A percentile compares a stretch with the other conserved stretches of the same genome.
phyloP scores from a whole-genome alignment of 1,140 invertebrate genomes.

The Anthonomus grandis region DNA sequence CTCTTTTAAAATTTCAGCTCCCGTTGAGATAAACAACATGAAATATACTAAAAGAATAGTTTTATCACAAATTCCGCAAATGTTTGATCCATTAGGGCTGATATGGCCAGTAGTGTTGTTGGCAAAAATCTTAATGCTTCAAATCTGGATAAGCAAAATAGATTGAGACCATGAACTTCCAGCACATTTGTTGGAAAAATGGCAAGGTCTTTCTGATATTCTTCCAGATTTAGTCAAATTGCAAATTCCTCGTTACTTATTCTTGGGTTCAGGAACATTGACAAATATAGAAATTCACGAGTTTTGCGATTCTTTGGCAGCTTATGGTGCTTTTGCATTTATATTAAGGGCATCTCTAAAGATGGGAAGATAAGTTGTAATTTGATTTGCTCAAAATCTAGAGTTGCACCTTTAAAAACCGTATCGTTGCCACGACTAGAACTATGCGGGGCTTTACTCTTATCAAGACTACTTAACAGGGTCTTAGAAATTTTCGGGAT shows the following conservation, averaged over 20 bases:
- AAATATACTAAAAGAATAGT: too few species aligned
- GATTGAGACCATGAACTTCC: constrained; percentile 8
- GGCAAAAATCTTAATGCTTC: constrained; percentile 15
- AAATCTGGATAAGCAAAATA: constrained; percentile 7
- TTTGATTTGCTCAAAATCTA: constrained; percentile 27
- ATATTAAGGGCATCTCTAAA: constrained; percentile 2
- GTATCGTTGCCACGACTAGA: constrained; percentile 39
- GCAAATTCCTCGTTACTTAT: constrained; percentile 7
- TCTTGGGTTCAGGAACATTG: background rate
- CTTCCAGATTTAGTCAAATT: background rate
- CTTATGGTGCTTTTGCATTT: constrained; percentile 7
- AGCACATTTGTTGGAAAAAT: background rate
- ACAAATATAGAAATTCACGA: constrained; percentile 7
- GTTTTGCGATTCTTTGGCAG: constrained; percentile 9
- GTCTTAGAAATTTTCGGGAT: background rate
- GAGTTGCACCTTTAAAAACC: constrained; percentile 42
- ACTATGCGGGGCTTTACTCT: constrained; percentile 34
- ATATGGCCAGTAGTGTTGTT: constrained; percentile 2
- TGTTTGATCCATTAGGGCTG: constrained; percentile 13
- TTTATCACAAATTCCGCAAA: too few species aligned
- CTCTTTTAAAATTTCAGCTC: too few species aligned
- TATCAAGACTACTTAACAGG: constrained; percentile 22
- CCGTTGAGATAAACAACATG: too few species aligned
- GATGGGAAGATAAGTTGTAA: background rate
- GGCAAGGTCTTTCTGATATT: constrained; percentile 1